Base-by-base conservation (phyloP, 2,888 invertebrate species). In the Acanthosoma haemorrhoidale region DNA sequence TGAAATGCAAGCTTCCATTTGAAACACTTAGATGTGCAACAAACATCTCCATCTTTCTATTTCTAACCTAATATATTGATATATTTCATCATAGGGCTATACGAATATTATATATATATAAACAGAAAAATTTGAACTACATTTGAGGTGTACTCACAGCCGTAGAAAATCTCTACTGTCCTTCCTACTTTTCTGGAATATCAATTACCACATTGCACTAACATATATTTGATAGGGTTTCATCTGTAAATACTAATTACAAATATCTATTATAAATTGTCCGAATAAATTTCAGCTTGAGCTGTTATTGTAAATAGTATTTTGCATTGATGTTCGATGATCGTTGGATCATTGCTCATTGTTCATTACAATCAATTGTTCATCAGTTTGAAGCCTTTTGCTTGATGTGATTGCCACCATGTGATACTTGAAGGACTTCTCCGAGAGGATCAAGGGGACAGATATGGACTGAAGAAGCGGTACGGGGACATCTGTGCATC, bases 291-390 rank as follows among this genome's bases (percentile, higher is more conserved):
- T 51, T 21, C 51, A 51, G 51, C 51, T 51, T 21, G 51, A 51
- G 25, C 51, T 51, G 25, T n/a, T 51, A 51, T 25, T 5, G 25
- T 2, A 21, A 43, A n/a, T 43, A 18, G 13, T 43, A 21, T 43
- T 43, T 43, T 43, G 25, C 29, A 25, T 51, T n/a, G 51, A 51
- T 51, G n/a, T 51, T 51, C n/a, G n/a, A n/a, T n/a, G n/a, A n/a
- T n/a, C n/a, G n/a, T n/a, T n/a, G n/a, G n/a, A n/a, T n/a, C n/a
- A n/a, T n/a, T n/a, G n/a, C n/a, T n/a, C n/a, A n/a, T n/a, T n/a
- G n/a, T n/a, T n/a, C n/a, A n/a, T n/a, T n/a, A n/a, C n/a, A n/a
- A n/a, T n/a, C n/a, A n/a, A n/a, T n/a, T n/a, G n/a, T n/a, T n/a
- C n/a, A n/a, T n/a, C n/a, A n/a, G n/a, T n/a, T n/a, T n/a, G n/a